These are phyloP conservation scores for Mastomys coucha DNA, from an alignment of 2,113 vertebrate genomes.

Conservation along the genomic window DNA sequence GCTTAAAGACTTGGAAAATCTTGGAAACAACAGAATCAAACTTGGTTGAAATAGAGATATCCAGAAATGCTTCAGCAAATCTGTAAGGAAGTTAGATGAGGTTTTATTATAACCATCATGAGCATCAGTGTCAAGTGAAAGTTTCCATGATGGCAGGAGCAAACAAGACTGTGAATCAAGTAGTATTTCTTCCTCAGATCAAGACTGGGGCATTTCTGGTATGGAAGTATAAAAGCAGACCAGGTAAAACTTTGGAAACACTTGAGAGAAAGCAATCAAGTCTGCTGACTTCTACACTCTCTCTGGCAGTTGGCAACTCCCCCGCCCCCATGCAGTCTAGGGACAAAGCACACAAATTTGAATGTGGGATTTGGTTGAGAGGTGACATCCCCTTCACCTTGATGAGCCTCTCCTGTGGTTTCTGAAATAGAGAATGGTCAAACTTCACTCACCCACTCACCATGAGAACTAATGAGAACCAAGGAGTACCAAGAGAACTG, in stretches of 20 bases:
- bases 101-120: background rate
- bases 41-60: conserved; percentile 31
- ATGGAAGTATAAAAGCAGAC: conserved; percentile 25
- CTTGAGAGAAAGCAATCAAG: background rate
- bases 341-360: background rate
- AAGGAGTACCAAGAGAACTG: background rate
- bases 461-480: background rate
- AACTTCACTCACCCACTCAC: background rate
- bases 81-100: background rate
- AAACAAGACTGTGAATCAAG: background rate
- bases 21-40: conserved; percentile 26
- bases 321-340: background rate
- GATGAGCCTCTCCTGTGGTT: background rate
- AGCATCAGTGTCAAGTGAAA: background rate
- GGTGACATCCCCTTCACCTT: background rate
- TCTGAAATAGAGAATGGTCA: background rate
- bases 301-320: background rate
- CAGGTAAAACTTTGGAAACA: conserved; percentile 47
- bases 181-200: background rate
- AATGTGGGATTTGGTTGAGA: background rate
- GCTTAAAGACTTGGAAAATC: conserved; percentile 43
- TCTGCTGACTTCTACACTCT: background rate
- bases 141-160: background rate
- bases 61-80: conserved; percentile 33
- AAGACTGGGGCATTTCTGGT: background rate